Base-by-base conservation (phyloP, 2,797 vertebrate genomes). In the Heterohyrax brucei region DNA sequence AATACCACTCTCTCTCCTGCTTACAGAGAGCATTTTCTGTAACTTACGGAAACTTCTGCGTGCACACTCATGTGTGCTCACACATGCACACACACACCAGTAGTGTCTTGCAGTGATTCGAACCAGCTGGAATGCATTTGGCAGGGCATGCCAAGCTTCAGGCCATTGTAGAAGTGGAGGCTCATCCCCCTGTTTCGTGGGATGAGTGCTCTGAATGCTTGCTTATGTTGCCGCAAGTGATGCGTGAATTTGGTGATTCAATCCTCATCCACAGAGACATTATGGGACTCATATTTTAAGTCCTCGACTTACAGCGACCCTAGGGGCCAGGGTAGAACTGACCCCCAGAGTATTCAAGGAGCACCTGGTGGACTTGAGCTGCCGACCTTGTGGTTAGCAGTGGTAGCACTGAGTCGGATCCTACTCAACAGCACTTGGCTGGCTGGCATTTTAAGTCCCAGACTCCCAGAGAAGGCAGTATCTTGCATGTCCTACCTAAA, bases 91-190 rank as follows among this genome's bases (percentile, higher is more conserved):
- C 50, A 56, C 50, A 48, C 50, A 26, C 44, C 18, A 56, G 53
- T 21, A 19, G 10, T 8, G 5, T 93, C 84, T 93, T 2, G 0
- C 28, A 33, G 70, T 61, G 33, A 78, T 62, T 53, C 59, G 87
- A 96, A 91, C 50, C 88, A 96, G 79, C 82, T 94, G 92, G 79
- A 86, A 68, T 61, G 3, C 59, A 66, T 90, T 72, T 16, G 1
- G 79, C 12, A 73, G 39, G 21, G 44, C 77, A 1, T 59, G 66
- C 77, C 91, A 93, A 82, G 77, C 39, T 84, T 97, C 8, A 79
- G 61, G 48, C 1, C 3, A 66, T 44, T 13, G 1, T 7, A 39
- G 66, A 87, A 50, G 79, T 94, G 95, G 93, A 95, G 94, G 53
- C 61, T 28, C 78, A 88, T 64, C 86, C 96, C 53, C 33, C 76